Conservation (phyloP, 2,888 invertebrate genomes). For the Thereva unica region DNA sequence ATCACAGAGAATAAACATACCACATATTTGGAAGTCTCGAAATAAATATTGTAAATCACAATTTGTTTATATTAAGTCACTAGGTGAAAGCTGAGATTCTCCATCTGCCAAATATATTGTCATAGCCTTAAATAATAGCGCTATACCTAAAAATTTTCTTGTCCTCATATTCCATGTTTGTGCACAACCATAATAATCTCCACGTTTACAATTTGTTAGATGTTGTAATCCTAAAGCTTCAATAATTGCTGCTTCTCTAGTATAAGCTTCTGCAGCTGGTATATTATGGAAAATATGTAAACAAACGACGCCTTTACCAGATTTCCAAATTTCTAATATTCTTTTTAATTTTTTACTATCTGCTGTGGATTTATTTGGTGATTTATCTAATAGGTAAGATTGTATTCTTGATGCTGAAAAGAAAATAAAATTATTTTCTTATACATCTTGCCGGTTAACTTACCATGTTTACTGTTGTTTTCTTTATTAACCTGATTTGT, state of each 20-base stretch:
- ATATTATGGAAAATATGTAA: slow-evolving; percentile 89
- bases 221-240: slow-evolving; percentile 78
- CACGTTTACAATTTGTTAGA: slow-evolving; percentile 76
- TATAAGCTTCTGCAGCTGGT: slow-evolving; percentile 89
- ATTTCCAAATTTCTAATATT: slow-evolving; percentile 87
- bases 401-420: too few relatives aligned
- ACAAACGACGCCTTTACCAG: slow-evolving; percentile 83
- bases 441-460: background rate
- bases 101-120: slow-evolving; percentile 85
- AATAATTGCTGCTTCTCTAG: slow-evolving; percentile 93
- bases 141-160: slow-evolving; percentile 74
- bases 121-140: slow-evolving; percentile 79
- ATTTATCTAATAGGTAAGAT: slow-evolving; percentile 47
- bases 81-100: slow-evolving; percentile 82
- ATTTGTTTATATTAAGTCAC: slow-evolving; percentile 63
- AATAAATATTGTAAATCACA: background rate
- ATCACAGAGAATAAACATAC: too few relatives aligned
- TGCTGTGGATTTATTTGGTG: slow-evolving; percentile 44
- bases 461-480: background rate
- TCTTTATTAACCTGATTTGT: slow-evolving; percentile 11
- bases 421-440: background rate
- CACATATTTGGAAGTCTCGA: too few relatives aligned
- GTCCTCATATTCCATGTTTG: slow-evolving; percentile 74
- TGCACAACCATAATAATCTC: slow-evolving; percentile 81
- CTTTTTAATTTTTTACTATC: slow-evolving; percentile 68